These are phyloP conservation scores for Trematomus loennbergii DNA, from an alignment of 2,113 vertebrate species.

Conservation along the genomic window DNA sequence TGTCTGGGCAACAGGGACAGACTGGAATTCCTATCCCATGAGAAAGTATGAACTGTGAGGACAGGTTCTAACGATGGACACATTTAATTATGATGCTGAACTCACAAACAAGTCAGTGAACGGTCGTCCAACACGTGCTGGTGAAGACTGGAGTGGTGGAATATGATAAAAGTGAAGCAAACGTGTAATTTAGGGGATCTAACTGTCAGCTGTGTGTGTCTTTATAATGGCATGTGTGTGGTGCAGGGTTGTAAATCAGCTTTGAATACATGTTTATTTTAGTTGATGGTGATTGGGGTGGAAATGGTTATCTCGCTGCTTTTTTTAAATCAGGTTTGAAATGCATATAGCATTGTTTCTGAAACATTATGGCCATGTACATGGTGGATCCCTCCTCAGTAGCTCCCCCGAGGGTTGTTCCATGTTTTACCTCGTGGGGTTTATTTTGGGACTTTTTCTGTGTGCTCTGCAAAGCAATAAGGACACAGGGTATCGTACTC, in stretches of 20 bases:
- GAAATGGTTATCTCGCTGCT: constrained; percentile 27
- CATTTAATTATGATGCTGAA: constrained; percentile 63
- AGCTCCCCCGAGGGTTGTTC: no score
- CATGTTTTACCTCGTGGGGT: no score
- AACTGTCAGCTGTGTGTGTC: constrained; percentile 61
- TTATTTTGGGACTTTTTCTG: no score
- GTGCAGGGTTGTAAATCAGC: constrained; percentile 68
- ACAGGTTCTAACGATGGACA: constrained; percentile 32
- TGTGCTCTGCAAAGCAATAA: no score
- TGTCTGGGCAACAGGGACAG: constrained; percentile 66
- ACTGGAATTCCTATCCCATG: constrained; percentile 47
- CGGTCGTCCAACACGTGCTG: constrained; percentile 28
- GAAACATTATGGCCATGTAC: not conserved
- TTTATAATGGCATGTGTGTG: constrained; percentile 65
- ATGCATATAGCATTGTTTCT: constrained; percentile 12
- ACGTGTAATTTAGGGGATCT: constrained; percentile 63
- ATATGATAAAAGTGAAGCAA: constrained; percentile 58
- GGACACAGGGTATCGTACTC: no score
- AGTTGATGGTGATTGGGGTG: constrained; percentile 38
- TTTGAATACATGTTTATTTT: constrained; percentile 69
- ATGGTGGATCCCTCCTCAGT: no score
- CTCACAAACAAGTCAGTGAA: constrained; percentile 67
- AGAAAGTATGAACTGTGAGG: constrained; percentile 42
- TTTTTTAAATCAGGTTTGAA: constrained; percentile 42
- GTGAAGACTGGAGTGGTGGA: constrained; percentile 37